Evolutionary conservation across 2,888 invertebrate species (phyloP).

Genomic region (Amphipyra tragopoginis): DNA sequence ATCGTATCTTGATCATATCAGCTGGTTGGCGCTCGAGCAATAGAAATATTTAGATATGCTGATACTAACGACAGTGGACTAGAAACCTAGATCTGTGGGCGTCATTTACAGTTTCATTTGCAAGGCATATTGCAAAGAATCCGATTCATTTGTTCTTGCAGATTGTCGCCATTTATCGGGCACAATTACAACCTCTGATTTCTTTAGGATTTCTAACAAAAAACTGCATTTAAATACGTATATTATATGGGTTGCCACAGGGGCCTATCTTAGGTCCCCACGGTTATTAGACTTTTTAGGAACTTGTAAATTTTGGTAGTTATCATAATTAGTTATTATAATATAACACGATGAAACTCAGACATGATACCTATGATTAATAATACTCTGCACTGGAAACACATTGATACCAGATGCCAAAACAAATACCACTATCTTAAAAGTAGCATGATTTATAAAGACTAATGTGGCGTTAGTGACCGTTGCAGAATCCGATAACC

Average conservation of each 20-base stretch:
- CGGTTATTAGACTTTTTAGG: background rate
- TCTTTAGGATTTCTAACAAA: background rate
- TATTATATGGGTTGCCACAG: background rate
- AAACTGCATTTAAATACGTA: background rate
- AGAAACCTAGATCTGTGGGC: constrained; percentile 31
- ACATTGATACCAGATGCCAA: constrained; percentile 16
- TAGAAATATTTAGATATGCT: constrained; percentile 49
- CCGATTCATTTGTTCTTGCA: background rate
- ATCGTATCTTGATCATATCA: constrained; percentile 46
- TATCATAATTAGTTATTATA: no score
- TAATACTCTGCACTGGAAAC: constrained; percentile 4
- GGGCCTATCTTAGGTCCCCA: background rate
- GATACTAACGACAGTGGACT: constrained; percentile 36
- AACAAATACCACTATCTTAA: constrained; percentile 25
- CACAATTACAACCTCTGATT: background rate
- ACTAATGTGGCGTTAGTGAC: constrained; percentile 50
- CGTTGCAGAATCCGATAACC: constrained; percentile 51
- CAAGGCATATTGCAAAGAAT: background rate
- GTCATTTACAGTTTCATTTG: constrained; percentile 8
- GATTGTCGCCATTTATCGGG: background rate
- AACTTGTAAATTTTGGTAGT: background rate
- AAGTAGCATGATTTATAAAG: constrained; percentile 50
- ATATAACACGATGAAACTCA: no score
- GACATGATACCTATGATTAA: background rate
- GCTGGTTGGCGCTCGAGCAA: constrained; percentile 35